Conservation (phyloP, 2,888 invertebrate species). For the Nemotelus nigrinus region DNA sequence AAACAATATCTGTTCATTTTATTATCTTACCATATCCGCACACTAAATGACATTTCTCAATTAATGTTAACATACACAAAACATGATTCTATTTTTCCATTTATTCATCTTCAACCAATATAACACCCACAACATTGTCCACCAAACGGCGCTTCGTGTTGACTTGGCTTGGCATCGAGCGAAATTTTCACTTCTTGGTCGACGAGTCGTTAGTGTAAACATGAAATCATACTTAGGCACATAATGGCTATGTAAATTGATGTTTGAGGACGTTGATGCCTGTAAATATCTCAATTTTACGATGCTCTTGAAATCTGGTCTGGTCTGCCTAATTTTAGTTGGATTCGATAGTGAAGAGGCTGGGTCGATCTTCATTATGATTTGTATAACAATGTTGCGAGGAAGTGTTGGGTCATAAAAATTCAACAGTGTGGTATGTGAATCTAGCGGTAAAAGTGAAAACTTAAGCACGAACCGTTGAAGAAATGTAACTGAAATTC, state of each 20-base stretch:
- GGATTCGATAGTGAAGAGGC: neutral
- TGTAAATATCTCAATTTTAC: constrained; percentile 24
- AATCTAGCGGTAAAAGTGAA: constrained; percentile 15
- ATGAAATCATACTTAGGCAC: constrained; percentile 5
- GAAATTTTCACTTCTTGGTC: too few species aligned
- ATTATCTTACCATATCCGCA: too few species aligned
- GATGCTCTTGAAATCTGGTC: constrained; percentile 11
- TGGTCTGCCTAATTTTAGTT: constrained; percentile 4
- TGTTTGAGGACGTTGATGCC: constrained; percentile 11
- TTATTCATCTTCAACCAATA: too few species aligned
- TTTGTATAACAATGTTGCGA: neutral
- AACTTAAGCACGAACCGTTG: neutral
- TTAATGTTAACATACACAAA: too few species aligned
- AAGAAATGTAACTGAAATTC: constrained; percentile 1
- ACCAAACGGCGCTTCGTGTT: too few species aligned
- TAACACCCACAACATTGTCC: too few species aligned
- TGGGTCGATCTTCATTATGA: neutral
- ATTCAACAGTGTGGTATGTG: neutral
- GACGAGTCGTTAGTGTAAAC: neutral
- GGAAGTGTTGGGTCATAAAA: neutral
- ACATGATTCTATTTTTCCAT: too few species aligned
- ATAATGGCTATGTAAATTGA: constrained; percentile 31
- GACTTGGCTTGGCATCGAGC: too few species aligned
- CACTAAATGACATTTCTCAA: too few species aligned
- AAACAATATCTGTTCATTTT: too few species aligned